phyloP scores from a whole-genome alignment of 2,113 vertebrate genomes.

The Centropus unirufus region DNA sequence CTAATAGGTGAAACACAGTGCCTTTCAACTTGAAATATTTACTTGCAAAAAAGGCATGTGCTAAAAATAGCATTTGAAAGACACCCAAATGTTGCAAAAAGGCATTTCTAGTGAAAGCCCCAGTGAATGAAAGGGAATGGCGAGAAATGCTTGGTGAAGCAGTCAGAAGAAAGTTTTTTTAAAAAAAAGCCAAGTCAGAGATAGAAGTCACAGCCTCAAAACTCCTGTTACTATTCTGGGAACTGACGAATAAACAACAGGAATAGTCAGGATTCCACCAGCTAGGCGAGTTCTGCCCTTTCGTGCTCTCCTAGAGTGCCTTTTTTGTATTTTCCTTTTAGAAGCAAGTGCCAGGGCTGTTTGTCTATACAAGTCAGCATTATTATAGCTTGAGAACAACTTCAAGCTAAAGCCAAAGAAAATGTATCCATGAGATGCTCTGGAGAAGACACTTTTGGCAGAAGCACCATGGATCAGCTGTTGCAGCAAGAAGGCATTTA shows the following conservation, averaged over 20 bases:
- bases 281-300: background rate
- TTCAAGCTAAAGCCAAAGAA: background rate
- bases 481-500: background rate
- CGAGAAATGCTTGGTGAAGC: background rate
- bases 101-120: background rate
- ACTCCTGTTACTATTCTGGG: background rate
- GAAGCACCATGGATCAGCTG: background rate
- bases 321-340: background rate
- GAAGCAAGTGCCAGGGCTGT: background rate
- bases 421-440: background rate
- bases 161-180: background rate
- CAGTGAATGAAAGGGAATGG: background rate
- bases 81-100: background rate
- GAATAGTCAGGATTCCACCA: background rate
- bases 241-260: background rate
- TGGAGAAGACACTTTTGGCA: background rate
- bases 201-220: background rate
- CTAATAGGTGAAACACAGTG: background rate
- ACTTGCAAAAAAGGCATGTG: background rate
- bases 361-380: background rate
- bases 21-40: background rate
- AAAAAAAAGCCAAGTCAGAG: background rate
- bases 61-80: background rate
- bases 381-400: background rate
- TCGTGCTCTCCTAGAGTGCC: background rate